Base-by-base conservation (phyloP, 2,797 vertebrate genomes). In the Crax fasciolata region DNA sequence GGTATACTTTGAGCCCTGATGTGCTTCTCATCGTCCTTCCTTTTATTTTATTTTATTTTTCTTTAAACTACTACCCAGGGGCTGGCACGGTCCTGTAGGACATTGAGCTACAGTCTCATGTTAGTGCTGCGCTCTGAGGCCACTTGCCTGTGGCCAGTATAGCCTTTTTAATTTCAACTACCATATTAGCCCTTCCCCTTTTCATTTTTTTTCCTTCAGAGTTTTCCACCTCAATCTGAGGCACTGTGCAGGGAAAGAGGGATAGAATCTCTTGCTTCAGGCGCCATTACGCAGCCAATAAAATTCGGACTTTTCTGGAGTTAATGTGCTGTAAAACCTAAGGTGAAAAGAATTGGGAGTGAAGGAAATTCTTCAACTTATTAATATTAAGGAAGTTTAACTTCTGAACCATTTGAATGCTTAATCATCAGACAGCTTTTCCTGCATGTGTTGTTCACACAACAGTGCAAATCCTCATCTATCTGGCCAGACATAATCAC, bases 281-380 rank as follows among this genome's bases (percentile, higher is more conserved):
- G 90, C 8, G 1, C 54, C 38, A 74, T 72, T 82, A 89, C 2
- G 5, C 77, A 94, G 71, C 30, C 48, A 94, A 90, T 82, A 88
- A 96, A 90, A 91, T 41, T 27, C 46, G 4, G 89, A 94, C 77
- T 82, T 93, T 92, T 94, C 77, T 91, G 65, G 24, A 65, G 80
- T 78, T 91, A 94, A 94, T 82, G 89, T 93, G 88, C 71, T 87
- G 61, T 93, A 90, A 96, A 94, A 95, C 93, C 28, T 58, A 90
- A 94, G 89, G 80, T 94, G 77, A 77, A 95, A 93, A 81, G 63
- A 94, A 80, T 80, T 87, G 28, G 57, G 44, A 94, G 71, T 35
- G 55, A 84, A 90, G 35, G 28, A 86, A 87, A 88, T 94, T 90
- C 87, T 94, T 97, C 90, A 88, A 93, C 89, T n/a, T 83, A 84